Percentiles rank a stretch among this genome's conserved stretches.
phyloP scores from a whole-genome alignment of 2,888 invertebrate species.

The Trimorus sp. region DNA sequence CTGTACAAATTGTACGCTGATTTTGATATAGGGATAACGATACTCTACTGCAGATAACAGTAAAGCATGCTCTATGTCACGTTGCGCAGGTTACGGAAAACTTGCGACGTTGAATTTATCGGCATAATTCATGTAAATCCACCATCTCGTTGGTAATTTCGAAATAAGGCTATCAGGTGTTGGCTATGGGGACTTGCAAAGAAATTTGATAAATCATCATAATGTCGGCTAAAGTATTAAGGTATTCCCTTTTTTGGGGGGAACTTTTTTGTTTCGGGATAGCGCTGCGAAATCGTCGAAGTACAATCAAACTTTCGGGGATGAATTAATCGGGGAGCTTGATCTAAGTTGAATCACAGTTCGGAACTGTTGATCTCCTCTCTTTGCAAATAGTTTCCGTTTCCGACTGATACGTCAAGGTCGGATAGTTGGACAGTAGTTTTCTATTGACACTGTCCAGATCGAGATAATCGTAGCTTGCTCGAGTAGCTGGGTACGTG shows the following conservation, averaged over 20 bases:
- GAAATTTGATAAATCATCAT: not conserved
- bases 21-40: conserved; percentile 28
- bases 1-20: conserved; percentile 32
- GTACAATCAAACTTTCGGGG: too few species aligned
- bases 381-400: conserved; percentile 59
- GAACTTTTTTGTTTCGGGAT: too few species aligned
- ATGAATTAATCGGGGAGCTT: conserved; percentile 16
- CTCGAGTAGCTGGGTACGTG: conserved; percentile 71
- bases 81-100: conserved; percentile 3
- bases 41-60: conserved; percentile 34
- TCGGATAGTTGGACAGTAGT: conserved; percentile 66
- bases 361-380: conserved; percentile 46
- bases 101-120: conserved; percentile 16
- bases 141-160: conserved; percentile 2
- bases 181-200: conserved; percentile 6
- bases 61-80: conserved; percentile 30
- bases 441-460: conserved; percentile 78
- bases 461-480: conserved; percentile 79
- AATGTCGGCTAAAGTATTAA: too few species aligned
- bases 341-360: conserved; percentile 44
- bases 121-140: conserved; percentile 22
- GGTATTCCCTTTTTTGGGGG: too few species aligned
- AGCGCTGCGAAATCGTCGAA: too few species aligned
- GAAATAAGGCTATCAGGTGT: not conserved
- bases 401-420: conserved; percentile 59